phyloP scores from a whole-genome alignment of 2,113 vertebrate genomes.

The Passerina amoena region DNA sequence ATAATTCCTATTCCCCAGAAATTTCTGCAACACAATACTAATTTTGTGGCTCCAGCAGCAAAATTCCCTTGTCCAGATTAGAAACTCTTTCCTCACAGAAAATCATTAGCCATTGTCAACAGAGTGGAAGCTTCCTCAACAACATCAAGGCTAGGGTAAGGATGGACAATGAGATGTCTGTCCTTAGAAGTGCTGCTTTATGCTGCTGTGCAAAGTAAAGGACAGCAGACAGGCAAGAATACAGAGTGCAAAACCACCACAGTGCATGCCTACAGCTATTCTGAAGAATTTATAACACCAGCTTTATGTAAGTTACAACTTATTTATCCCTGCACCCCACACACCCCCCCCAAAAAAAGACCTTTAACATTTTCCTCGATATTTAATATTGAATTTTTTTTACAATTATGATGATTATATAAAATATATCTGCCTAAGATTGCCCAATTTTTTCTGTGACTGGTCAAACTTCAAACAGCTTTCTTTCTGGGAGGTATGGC shows the following conservation, averaged over 20 bases:
- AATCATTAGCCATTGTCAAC: neutral
- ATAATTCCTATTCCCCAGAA: neutral
- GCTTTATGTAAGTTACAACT: neutral
- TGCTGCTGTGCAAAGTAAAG: neutral
- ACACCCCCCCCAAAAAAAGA: fast-evolving
- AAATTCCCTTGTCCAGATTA: neutral
- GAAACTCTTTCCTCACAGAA: neutral
- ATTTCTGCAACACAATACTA: neutral
- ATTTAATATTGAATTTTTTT: neutral
- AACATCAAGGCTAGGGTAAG: neutral
- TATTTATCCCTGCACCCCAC: fast-evolving
- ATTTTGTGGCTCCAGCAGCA: neutral
- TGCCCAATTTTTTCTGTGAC: neutral
- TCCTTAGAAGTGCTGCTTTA: neutral
- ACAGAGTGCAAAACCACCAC: neutral
- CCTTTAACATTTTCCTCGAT: neutral
- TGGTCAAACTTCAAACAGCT: neutral
- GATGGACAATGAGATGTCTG: neutral
- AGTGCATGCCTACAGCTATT: neutral
- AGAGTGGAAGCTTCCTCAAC: neutral
- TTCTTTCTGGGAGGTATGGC: neutral
- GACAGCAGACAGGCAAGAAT: neutral
- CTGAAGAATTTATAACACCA: neutral
- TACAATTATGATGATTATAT: neutral
- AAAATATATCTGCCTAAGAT: neutral